A percentile compares a stretch with the other conserved stretches of the same genome.
phyloP scores from a whole-genome alignment of 2,888 invertebrate genomes.

The Chalcosyrphus nemorum region DNA sequence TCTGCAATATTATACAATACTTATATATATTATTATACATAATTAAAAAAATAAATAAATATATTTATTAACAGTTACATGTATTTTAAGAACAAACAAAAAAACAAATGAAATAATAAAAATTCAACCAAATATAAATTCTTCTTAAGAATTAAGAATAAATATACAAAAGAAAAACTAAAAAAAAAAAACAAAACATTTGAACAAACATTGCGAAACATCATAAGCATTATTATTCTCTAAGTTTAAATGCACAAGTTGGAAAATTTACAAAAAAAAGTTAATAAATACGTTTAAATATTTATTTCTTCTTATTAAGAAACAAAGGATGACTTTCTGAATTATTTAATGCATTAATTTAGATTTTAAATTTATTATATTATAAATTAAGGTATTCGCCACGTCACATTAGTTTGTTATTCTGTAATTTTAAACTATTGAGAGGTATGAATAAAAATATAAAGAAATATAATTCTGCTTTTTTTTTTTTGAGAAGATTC shows the following conservation, averaged over 20 bases:
- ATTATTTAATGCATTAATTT: slow-evolving; percentile 49
- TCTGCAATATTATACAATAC: slow-evolving; percentile 70
- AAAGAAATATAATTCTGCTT: background rate
- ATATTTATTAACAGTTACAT: slow-evolving; percentile 58
- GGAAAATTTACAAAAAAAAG: slow-evolving; percentile 25
- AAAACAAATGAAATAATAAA: slow-evolving; percentile 10
- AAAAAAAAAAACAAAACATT: too few relatives aligned
- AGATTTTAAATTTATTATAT: slow-evolving; percentile 49
- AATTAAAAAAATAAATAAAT: slow-evolving; percentile 35
- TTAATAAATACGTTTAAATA: slow-evolving; percentile 20
- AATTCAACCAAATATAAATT: slow-evolving; percentile 70
- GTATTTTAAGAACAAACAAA: slow-evolving; percentile 28
- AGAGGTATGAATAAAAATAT: slow-evolving; percentile 61
- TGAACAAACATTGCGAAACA: slow-evolving; percentile 10
- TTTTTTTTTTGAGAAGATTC: background rate
- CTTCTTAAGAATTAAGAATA: slow-evolving; percentile 57
- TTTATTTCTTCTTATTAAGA: slow-evolving; percentile 41
- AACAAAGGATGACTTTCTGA: slow-evolving; percentile 6
- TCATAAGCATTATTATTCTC: slow-evolving; percentile 54
- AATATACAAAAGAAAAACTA: slow-evolving; percentile 24
- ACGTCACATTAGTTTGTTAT: slow-evolving; percentile 69
- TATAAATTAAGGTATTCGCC: slow-evolving; percentile 54
- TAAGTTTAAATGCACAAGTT: slow-evolving; percentile 63
- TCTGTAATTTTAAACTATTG: slow-evolving; percentile 60
- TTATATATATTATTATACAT: slow-evolving; percentile 42